Evolutionary conservation across 2,113 vertebrate species (phyloP), one percentile per base, ranked within the genome.

Genomic region (Lepus americanus): DNA sequence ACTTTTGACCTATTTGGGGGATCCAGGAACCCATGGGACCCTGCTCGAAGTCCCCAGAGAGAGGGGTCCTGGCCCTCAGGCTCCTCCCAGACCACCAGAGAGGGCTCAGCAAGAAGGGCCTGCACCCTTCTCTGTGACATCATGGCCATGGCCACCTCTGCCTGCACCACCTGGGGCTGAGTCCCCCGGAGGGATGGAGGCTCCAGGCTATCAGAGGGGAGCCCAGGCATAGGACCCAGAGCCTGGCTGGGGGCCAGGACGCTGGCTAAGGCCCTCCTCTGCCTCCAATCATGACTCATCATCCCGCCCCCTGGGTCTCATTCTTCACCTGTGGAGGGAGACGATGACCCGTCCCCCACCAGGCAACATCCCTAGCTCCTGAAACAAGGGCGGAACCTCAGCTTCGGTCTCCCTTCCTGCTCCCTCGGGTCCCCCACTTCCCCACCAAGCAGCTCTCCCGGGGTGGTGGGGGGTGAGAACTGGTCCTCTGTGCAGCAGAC

Each of bases 221-320:
- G 44, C 55, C 7, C 25, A 36, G 27, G 17, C 0, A 0, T 16
- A 0, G 23, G 36, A 36, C 36, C 70, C n/a, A 51, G 31, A 70
- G 17, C 83, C 36, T 4, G 22, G 44, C 9, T 20, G 0, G 5
- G 53, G 27, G 3, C 49, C 39, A 55, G 79, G 55, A 67, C 12
- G 1, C 87, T n/a, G 79, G 39, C n/a, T 69, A 63, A 51, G 23
- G 74, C 20, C 33, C 67, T 33, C 61, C 36, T 80, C 59, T 33
- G 80, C 39, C 33, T 10, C 36, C 29, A 51, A 1, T 25, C 73
- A 31, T 0, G 22, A 17, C 25, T 6, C 29, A 17, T 13, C 36
- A 22, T 9, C 6, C 6, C 27, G 10, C 14, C 27, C 69, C 33
- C 11, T 22, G 31, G 66, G 20, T 49, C 69, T 23, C 53, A 36